Base-by-base conservation (phyloP, 2,888 invertebrate genomes). In the Heteropelma amictum region DNA sequence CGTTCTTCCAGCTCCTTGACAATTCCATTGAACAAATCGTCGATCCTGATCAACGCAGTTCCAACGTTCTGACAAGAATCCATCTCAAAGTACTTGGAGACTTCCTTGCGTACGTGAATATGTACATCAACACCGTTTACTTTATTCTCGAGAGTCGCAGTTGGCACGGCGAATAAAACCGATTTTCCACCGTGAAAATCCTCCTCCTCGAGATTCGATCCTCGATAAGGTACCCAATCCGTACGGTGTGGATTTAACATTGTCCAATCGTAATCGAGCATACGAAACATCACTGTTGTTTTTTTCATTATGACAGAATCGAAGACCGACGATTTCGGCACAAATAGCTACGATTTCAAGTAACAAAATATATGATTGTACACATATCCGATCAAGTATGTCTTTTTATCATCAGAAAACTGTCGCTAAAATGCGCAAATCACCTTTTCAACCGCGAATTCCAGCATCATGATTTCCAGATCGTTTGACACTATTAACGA, bases 161-260 rank as follows among this genome's bases (percentile, higher is more conserved):
- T 69, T 1, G 86, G 81, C 1, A 88, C 17, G 2, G 86, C 69
- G 53, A 87, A 86, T 2, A 87, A 79, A 3, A 87, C 65, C 4
- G 88, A 88, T 63, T 79, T 84, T 1, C 88, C 88, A n/a, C 87
- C 86, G 71, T 86, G 67, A 60, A 87, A 87, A 1, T 68, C 49
- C 35, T 85, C 84, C 58, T 74, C 81, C 60, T 84, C 81, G 19
- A 68, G 77, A 54, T 81, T 83, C 7, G 85, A 84, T 21, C 86
- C 86, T 0, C 77, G 76, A 58, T 88, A 86, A 7, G 75, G 51
- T 3, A 63, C 75, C 47, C 81, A 81, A 72, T 87, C 86, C 0
- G 45, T 65, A 3, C 85, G 81, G n/a, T 86, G 79, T 0, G 88
- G 86, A 42, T 26, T 61, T 14, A 88, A 17, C 1, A 77, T 64